Conservation (phyloP, 2,888 invertebrate species). For the Acronicta leporina region DNA sequence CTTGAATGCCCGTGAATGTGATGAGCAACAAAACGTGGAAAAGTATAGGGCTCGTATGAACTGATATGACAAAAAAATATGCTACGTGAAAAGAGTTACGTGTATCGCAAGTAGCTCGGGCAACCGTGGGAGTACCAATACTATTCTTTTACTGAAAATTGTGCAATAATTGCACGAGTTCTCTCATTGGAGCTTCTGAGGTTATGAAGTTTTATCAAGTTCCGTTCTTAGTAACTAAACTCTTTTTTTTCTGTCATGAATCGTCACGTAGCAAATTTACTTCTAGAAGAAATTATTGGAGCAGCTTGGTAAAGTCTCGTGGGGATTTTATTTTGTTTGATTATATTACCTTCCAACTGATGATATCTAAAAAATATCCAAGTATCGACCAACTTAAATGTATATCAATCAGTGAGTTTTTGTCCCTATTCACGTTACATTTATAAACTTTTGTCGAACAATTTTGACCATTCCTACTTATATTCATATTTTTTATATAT, state of each 20-base stretch:
- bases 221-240: not conserved
- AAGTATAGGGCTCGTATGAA: conserved; percentile 57
- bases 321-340: not conserved
- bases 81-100: conserved; percentile 55
- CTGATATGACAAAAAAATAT: conserved; percentile 65
- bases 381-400: no score
- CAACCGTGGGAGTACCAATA: conserved; percentile 35
- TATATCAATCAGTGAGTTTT: no score
- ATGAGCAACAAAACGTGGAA: conserved; percentile 63
- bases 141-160: conserved; percentile 31
- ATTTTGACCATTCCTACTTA: no score
- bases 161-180: conserved; percentile 4
- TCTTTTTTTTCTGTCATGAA: conserved; percentile 3
- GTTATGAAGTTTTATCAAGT: conserved; percentile 5
- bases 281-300: not conserved
- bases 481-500: no score
- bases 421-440: no score
- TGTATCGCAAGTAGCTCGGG: conserved; percentile 48
- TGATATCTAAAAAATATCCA: no score
- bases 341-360: conserved; percentile 4
- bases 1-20: conserved; percentile 62
- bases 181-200: not conserved
- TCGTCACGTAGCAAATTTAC: not conserved
- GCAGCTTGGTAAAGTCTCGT: not conserved
- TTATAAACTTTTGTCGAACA: no score